Base-by-base conservation (phyloP, 2,888 invertebrate species). In the Luffia ferchaultella region DNA sequence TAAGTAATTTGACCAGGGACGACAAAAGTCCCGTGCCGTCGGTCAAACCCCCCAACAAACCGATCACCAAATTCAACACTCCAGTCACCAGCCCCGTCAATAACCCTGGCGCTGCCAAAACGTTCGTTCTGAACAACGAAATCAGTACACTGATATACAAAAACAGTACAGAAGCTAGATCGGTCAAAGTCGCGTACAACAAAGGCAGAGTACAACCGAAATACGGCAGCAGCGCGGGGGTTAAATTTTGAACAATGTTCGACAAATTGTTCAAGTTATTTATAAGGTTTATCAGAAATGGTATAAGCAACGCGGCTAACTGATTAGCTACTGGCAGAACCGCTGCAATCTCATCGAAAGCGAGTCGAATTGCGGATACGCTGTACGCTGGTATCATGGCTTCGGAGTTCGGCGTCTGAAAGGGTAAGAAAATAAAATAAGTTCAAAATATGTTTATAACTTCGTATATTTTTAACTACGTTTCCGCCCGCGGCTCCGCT, bases 341-440 rank as follows among this genome's bases (percentile, higher is more conserved):
- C 1, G 70, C 68, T 1, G 80, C 63, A 20, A 83, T 79, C 47
- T 82, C 79, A 55, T 82, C 82, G 58, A 83, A 80, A 0, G 80
- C 76, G 0, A 82, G 60, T 0, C 79, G 73, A 0, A 83, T 55
- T 0, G 82, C 80, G 1, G 78, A 70, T 0, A 83, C 71, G 0
- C 83, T 80, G 53, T 82, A 82, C 0, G 78, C 76, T 15, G 82
- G 82, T 2, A 83, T 79, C 79, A 79, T 79, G 0, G 82, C 79
- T 52, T 74, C 62, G 17, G 65, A 64, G 57, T 61, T 30, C 12
- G 30, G 5, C 3, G 30, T 30, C 30, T 30, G 30, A 30, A 30
- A 30, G 12, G n/a, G n/a, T n/a, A 30, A 30, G 30, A 12, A 7
- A 7, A 30, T 30, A 30, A 30, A 7, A 30, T 7, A 30, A 30